Evolutionary conservation across 2,888 invertebrate genomes (phyloP), one percentile per base, ranked within the genome.

Genomic region (Baccha elongata): DNA sequence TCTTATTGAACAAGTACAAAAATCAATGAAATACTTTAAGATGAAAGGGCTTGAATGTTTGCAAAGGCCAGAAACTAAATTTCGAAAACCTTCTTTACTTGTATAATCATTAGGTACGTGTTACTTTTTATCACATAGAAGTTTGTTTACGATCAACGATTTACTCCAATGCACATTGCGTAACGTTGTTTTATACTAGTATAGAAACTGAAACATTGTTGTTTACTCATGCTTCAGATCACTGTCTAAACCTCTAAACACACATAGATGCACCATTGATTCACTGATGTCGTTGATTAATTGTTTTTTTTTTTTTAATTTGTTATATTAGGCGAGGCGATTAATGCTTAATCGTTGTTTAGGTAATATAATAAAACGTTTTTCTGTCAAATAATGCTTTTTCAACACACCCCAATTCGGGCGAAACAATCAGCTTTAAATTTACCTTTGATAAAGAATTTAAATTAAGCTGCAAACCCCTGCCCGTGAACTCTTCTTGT

Each of bases 251-350:
- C n/a, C n/a, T n/a, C n/a, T n/a, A n/a, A n/a, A n/a, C n/a, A n/a
- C n/a, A 23, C 50, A 48, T 48, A 35, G 65, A 58, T 60, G 40
- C 44, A 44, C 40, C 65, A 58, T 58, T 74, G 48, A 67, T 65
- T 50, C 58, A 67, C 58, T 74, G 29, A 62, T 65, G 46, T 26
- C 8, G 42, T 23, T 48, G 5, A 23, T 23, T 23, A 23, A 23
- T 65, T 23, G 6, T 21, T 40, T 37, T 29, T 23, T 48, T 46
- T 37, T 19, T 6, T 35, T 3, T 11, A 35, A 3, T 23, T 23
- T 23, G 23, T 23, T 23, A n/a, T n/a, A n/a, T n/a, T n/a, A n/a
- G n/a, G n/a, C n/a, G n/a, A n/a, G n/a, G n/a, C 35, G 3, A 10
- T 11, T 35, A 8, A 3, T 35, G 10, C 3, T 11, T 10, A 15